Conservation (phyloP, 1,140 invertebrate species). For the Bombus sibiricus region DNA sequence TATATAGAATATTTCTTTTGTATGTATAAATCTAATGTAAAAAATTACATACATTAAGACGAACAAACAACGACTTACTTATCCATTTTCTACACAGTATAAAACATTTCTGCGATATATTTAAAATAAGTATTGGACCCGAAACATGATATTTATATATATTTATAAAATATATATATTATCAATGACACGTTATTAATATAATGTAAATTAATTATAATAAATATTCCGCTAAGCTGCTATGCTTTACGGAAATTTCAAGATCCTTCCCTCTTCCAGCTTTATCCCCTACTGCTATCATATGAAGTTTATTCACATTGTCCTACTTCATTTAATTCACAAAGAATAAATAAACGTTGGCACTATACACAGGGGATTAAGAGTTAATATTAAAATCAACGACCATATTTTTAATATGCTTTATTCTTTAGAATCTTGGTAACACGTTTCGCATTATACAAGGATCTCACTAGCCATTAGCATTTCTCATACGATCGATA, state of each 20-base stretch:
- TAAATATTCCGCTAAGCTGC: background rate
- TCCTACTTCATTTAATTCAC: background rate
- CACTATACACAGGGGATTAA: background rate
- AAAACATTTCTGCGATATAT: background rate
- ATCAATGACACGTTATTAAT: background rate
- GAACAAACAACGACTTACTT: constrained; percentile 13
- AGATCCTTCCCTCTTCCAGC: background rate
- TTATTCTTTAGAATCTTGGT: constrained; percentile 24
- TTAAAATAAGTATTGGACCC: background rate
- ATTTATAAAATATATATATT: background rate
- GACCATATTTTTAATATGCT: constrained; percentile 10
- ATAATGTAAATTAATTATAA: background rate
- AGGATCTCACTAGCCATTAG: constrained; percentile 25
- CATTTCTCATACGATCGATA: constrained; percentile 30
- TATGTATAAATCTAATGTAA: background rate
- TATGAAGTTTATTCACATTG: background rate
- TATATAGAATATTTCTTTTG: background rate
- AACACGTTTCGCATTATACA: constrained; percentile 1
- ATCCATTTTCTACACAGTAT: background rate
- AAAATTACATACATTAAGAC: background rate
- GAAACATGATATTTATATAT: background rate
- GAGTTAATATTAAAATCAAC: constrained; percentile 12
- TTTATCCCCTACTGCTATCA: background rate
- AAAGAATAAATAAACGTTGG: background rate
- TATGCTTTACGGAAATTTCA: background rate